These are phyloP conservation scores for Neuroscelio doddi DNA, from an alignment of 2,888 invertebrate genomes.

Conservation along the genomic window DNA sequence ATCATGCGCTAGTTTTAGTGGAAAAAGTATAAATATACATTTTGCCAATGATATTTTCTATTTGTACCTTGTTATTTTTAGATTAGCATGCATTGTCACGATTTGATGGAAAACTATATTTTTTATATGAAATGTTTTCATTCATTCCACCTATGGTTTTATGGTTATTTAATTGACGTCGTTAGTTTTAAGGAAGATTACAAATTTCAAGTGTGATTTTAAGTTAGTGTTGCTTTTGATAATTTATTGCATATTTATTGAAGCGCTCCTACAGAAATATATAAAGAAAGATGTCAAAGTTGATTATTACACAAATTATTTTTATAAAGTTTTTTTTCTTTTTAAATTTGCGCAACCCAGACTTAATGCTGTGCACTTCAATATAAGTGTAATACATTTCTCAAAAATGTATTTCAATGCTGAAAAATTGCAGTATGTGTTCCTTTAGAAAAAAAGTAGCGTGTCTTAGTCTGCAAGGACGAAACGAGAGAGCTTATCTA, in stretches of 20 bases:
- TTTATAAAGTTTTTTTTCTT: background rate
- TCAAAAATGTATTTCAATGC: slow-evolving; percentile 8
- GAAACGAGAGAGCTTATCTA: slow-evolving; percentile 7
- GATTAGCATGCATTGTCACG: too few relatives aligned
- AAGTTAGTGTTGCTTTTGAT: background rate
- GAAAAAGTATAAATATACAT: too few relatives aligned
- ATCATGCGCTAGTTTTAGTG: too few relatives aligned
- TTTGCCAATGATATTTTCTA: too few relatives aligned
- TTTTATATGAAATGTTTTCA: too few relatives aligned
- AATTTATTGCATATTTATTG: background rate
- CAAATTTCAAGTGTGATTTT: background rate
- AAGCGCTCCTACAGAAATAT: too few relatives aligned
- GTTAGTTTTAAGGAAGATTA: too few relatives aligned
- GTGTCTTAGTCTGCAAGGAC: slow-evolving; percentile 18
- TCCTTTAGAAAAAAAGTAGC: slow-evolving; percentile 21
- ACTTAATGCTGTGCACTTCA: background rate
- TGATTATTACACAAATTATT: background rate
- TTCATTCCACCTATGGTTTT: too few relatives aligned
- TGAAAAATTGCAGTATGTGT: slow-evolving; percentile 10
- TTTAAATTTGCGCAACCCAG: background rate
- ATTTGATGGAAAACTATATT: too few relatives aligned
- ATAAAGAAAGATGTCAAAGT: background rate
- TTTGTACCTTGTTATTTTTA: too few relatives aligned
- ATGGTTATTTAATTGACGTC: too few relatives aligned
- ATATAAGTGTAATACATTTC: background rate